Evolutionary conservation across 2,113 vertebrate genomes (phyloP), one percentile per base, ranked within the genome.

Genomic region (Lagenorhynchus albirostris): DNA sequence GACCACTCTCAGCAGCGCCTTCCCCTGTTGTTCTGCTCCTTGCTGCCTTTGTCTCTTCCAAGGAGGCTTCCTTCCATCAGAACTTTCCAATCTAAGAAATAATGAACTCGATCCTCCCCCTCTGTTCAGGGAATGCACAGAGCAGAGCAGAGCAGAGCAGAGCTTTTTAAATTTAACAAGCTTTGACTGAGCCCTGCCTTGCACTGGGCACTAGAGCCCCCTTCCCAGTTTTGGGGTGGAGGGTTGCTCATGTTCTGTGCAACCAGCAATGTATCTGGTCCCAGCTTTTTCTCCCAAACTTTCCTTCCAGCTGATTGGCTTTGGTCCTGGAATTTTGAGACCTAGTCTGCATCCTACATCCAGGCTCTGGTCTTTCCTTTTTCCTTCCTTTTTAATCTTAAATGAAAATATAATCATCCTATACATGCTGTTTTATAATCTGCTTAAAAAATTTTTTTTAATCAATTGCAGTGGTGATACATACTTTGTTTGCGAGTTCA

Each of bases 1-100:
- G 0, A 3, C 90, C 71, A 18, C 50, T 94, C 84, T 29, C 21
- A n/a, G 85, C 92, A 90, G 50, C 29, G 20, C 77, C n/a, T 96
- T 97, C 77, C 53, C 36, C 71, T 17, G 3, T 58, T 26, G 91
- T 23, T 94, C 41, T 20, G 36, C 68, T 83, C 88, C 3, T 1
- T 1, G 11, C 65, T 74, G 85, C 41, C 94, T 80, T 76, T 29
- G 20, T 25, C 62, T 76, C 53, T 96, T 95, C 77, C 96, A 47
- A 94, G 47, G 68, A 91, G 62, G 74, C 47, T 87, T 97, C 85
- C 50, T 97, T 97, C 86, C 60, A 5, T 73, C 50, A 92, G 81
- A 95, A 94, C 4, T 0, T 44, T 29, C 47, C 83, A 58, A 31
- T 97, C 81, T 53, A 4, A 0, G 41, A 91, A 29, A 76, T 80